Base-by-base conservation (phyloP, 2,797 vertebrate species). In the Labeo calbasu region DNA sequence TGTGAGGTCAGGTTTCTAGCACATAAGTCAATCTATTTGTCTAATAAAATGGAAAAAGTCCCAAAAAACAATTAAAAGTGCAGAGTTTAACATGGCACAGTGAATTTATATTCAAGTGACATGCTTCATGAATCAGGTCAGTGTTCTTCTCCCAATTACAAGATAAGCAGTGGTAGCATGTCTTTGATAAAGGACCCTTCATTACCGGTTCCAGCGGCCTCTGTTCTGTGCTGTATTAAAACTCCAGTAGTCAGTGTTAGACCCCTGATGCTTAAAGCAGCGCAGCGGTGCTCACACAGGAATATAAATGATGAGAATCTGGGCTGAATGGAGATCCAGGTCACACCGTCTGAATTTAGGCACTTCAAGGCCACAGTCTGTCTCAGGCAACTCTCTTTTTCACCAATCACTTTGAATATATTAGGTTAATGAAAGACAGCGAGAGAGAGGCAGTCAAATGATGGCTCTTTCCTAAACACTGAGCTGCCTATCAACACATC, bases 341-440 rank as follows among this genome's bases (percentile, higher is more conserved):
- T 92, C 90, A 91, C 86, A 84, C 65, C 28, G 89, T 88, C 86
- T 91, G 89, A 84, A 86, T 87, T 75, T 87, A 89, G 88, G 86
- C 84, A 82, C 85, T 88, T 88, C 86, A 86, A 90, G 89, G 85
- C 87, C 86, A 66, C 46, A 36, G 84, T 82, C 48, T 78, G 86
- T 80, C 86, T 86, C 72, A 87, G 88, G 80, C n/a, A 46, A 79
- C 77, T 88, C 82, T 78, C 73, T 87, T 87, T 77, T 81, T 36
- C 50, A 28, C 21, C 66, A 79, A 63, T 70, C 43, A 50, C 70
- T 88, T 83, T 87, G 93, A 92, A 94, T 94, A 91, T 92, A 94
- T 95, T 93, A 92, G 91, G 85, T 89, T 94, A 92, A 94, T 94
- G 93, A 94, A 12, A 57, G 21, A 75, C n/a, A 73, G 14, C 5